Conservation (phyloP, 2,797 vertebrate species). For the Microchirus variegatus region DNA sequence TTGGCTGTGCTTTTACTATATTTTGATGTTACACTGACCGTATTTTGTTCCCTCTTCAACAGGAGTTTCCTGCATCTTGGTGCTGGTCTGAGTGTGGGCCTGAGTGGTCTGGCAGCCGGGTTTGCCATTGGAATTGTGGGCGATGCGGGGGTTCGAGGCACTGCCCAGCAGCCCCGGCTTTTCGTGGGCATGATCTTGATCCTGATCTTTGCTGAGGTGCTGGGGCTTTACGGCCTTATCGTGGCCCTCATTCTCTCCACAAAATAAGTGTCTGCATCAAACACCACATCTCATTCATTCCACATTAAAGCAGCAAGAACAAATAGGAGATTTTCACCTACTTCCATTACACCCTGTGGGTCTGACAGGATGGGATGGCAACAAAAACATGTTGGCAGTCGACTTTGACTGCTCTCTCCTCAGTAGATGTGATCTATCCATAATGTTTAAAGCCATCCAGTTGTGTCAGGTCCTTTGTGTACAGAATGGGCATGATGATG, state of each 20-base stretch:
- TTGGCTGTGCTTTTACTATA: not conserved
- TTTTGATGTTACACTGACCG: not conserved
- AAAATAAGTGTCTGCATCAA: conserved; percentile 83
- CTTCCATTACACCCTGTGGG: conserved; percentile 70
- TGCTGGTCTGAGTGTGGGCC: conserved; percentile 95
- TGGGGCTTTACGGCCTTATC: conserved; percentile 98
- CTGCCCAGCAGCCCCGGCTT: conserved; percentile 96
- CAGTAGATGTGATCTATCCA: conserved; percentile 63
- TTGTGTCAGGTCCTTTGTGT: conserved; percentile 73
- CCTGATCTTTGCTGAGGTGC: conserved; percentile 97
- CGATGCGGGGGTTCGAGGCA: conserved; percentile 95
- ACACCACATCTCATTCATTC: conserved; percentile 76
- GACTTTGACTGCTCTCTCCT: conserved; percentile 52
- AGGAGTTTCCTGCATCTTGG: conserved; percentile 99
- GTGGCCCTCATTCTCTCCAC: conserved; percentile 98
- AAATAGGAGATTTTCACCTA: conserved; percentile 75
- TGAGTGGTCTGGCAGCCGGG: conserved; percentile 96
- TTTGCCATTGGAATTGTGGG: conserved; percentile 99
- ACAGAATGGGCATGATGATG: conserved; percentile 71
- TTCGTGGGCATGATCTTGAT: conserved; percentile 99
- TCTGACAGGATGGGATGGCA: conserved; percentile 78
- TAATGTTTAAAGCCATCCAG: conserved; percentile 73
- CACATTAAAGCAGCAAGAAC: conserved; percentile 77
- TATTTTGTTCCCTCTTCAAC: not conserved
- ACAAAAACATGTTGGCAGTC: conserved; percentile 52